Evolutionary conservation across 2,797 vertebrate genomes (phyloP).

Genomic region (Sternotherus odoratus): DNA sequence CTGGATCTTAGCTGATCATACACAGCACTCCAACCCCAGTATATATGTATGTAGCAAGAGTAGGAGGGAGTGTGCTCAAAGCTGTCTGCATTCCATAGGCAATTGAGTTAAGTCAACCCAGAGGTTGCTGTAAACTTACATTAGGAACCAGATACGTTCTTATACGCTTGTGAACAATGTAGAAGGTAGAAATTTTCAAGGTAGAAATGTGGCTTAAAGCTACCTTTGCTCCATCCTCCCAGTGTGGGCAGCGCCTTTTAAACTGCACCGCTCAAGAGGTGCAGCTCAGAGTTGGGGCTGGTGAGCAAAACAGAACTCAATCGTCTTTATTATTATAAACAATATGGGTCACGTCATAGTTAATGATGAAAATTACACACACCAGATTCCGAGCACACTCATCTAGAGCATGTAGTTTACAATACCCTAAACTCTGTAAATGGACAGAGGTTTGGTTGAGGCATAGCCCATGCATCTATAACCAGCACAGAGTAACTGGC

Average conservation of each 20-base stretch:
- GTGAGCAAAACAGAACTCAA: not conserved
- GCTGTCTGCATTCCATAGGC: not conserved
- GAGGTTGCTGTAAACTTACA: not conserved
- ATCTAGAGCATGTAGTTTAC: not conserved
- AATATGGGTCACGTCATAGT: not conserved
- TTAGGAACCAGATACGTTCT: not conserved
- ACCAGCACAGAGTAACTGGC: not conserved
- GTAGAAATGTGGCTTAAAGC: not conserved
- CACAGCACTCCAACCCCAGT: not conserved
- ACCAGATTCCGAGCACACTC: not conserved
- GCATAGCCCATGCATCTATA: not conserved
- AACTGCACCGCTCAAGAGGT: not conserved
- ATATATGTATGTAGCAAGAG: not conserved
- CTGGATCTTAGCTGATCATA: not conserved
- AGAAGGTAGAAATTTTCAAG: no score
- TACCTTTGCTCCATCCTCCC: not conserved
- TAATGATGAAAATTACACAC: not conserved
- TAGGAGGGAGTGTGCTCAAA: not conserved
- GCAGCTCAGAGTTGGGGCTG: not conserved
- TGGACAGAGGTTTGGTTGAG: not conserved
- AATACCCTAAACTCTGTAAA: not conserved
- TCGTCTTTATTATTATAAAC: not conserved
- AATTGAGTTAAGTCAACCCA: not conserved
- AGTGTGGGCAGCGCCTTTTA: not conserved
- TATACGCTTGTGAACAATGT: no score